Base-by-base conservation (phyloP, 2,113 vertebrate species). In the Drymodes brunneopygia region DNA sequence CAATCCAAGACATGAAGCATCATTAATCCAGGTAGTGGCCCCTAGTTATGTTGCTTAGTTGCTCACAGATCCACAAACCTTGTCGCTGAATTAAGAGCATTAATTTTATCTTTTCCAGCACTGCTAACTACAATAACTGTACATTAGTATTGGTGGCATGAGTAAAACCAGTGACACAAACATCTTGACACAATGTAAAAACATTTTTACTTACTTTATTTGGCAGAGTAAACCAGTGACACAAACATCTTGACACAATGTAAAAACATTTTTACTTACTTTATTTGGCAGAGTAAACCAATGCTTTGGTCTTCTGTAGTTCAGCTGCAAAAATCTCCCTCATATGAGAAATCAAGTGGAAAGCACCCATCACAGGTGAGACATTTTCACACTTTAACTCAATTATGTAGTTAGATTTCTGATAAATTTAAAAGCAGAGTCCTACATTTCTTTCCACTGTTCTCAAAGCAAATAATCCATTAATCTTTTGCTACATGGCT, bases 11-110 rank as follows among this genome's bases (percentile, higher is more conserved):
- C 69, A 90, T 64, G 77, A 96, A 95, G 78, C 94, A 87, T 93
- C 95, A 95, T 97, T 97, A 97, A 95, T 96, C 90, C 89, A 97
- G 70, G 57, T 81, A 97, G 94, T 92, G 90, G 96, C 90, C 92
- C 45, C 84, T 88, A 58, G 64, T 92, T 96, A 90, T 69, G 86
- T 73, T 80, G 75, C 64, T 92, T 81, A 82, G 48, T 84, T 94
- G 66, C 85, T 96, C 90, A 93, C 25, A 93, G 84, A 95, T 88
- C 86, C 70, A 93, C 83, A 79, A 85, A 90, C 45, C 60, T 81
- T 88, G 64, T 57, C 60, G 71, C 74, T 91, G 85, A 97, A 94
- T 90, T 92, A 96, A 95, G 71, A 92, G 64, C 72, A 69, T 91
- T 91, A 75, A 77, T 92, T 93, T 94, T 81, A 47, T 71, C 72